Conservation (phyloP, 2,888 invertebrate genomes). For the Aleiodes leptofemur region DNA sequence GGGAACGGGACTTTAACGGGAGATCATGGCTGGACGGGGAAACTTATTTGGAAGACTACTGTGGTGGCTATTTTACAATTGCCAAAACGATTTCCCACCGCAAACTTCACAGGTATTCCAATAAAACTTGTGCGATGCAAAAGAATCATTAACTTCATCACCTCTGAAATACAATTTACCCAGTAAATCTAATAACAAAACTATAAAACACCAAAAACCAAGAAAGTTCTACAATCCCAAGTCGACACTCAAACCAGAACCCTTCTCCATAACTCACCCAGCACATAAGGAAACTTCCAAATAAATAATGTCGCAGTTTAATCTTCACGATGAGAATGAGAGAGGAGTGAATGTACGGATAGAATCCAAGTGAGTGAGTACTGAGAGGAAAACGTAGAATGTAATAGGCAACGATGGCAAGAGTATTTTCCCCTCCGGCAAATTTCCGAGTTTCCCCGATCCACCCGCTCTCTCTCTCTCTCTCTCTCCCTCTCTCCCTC, state of each 20-base stretch:
- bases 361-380: too few relatives aligned
- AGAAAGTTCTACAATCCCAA: not conserved
- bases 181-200: conserved; percentile 35
- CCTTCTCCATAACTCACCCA: conserved; percentile 9
- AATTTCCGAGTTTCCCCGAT: conserved; percentile 22
- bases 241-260: not conserved
- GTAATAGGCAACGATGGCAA: conserved; percentile 37
- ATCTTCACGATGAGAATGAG: conserved; percentile 24
- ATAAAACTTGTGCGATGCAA: too few relatives aligned
- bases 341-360: not conserved
- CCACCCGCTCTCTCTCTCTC: not conserved
- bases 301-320: conserved; percentile 44
- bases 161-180: not conserved
- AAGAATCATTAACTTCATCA: not conserved
- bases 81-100: too few relatives aligned
- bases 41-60: too few relatives aligned
- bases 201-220: conserved; percentile 19
- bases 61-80: too few relatives aligned
- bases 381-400: conserved; percentile 15
- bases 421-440: conserved; percentile 32
- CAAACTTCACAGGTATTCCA: too few relatives aligned
- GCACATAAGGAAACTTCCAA: conserved; percentile 19
- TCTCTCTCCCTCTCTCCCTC: not conserved
- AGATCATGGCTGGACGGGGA: too few relatives aligned
- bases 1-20: too few relatives aligned